Conservation (phyloP, 1,140 invertebrate genomes). For the Leptinotarsa lineolata region DNA sequence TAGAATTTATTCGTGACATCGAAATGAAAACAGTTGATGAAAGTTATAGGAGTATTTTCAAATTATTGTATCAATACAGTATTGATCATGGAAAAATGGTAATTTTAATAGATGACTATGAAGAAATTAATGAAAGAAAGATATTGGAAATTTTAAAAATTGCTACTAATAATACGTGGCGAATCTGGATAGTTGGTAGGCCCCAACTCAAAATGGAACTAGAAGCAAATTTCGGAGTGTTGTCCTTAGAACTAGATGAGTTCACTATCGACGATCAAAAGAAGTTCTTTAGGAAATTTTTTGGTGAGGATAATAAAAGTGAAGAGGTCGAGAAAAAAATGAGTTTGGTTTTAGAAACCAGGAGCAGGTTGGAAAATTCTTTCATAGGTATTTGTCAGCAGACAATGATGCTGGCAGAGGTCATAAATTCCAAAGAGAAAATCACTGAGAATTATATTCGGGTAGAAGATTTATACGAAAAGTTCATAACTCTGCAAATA, state of each 20-base stretch:
- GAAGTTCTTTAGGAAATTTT: conserved; percentile 6
- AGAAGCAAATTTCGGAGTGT: conserved; percentile 10
- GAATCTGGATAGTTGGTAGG: conserved; percentile 18
- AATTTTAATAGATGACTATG: conserved; percentile 4
- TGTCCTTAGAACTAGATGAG: conserved; percentile 3
- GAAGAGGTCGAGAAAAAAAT: background rate
- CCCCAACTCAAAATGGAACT: background rate
- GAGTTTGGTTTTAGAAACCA: background rate
- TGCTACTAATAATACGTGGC: background rate
- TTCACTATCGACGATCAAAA: conserved; percentile 13
- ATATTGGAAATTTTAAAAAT: conserved; percentile 13
- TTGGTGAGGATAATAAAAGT: background rate
- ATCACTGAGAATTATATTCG: background rate
- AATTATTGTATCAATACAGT: background rate
- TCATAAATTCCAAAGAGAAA: background rate
- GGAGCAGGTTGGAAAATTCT: background rate
- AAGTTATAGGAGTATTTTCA: background rate
- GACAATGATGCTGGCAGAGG: conserved; percentile 14
- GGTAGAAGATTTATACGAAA: conserved; percentile 11
- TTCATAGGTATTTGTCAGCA: conserved; percentile 14
- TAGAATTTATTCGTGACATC: background rate
- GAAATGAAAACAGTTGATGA: conserved; percentile 3
- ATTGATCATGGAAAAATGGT: background rate
- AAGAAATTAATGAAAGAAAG: conserved; percentile 10
- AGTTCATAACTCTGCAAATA: conserved; percentile 2